Percentiles rank a stretch among this genome's conserved stretches.
These are phyloP conservation scores for Ischnus inquisitorius DNA, from an alignment of 2,888 invertebrate species.

Conservation along the genomic window DNA sequence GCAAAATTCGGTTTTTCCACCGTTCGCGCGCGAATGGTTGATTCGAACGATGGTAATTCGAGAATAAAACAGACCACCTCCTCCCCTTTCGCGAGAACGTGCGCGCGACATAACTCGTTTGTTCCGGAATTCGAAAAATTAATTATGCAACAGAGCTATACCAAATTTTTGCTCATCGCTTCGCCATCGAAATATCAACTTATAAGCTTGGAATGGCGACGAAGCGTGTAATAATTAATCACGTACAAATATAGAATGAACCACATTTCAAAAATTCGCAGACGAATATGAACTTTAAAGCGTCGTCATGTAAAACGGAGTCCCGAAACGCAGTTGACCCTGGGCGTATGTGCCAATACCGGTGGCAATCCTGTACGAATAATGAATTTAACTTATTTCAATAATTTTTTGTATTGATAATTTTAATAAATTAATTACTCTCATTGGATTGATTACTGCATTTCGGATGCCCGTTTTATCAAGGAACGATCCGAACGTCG, in stretches of 20 bases:
- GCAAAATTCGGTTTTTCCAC: constrained; percentile 38
- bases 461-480: too few relatives aligned
- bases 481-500: too few relatives aligned
- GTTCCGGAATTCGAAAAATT: constrained; percentile 63
- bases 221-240: neutral
- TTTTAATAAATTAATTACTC: too few relatives aligned
- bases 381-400: too few relatives aligned
- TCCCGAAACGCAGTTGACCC: too few relatives aligned
- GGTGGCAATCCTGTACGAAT: too few relatives aligned
- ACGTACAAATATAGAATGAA: neutral
- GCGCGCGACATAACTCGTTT: neutral
- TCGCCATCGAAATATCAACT: neutral
- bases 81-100: neutral
- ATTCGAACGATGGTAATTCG: constrained; percentile 15
- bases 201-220: neutral
- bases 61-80: neutral
- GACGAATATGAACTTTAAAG: too few relatives aligned
- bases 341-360: too few relatives aligned
- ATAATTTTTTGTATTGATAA: too few relatives aligned
- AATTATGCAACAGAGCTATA: constrained; percentile 66
- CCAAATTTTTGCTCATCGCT: neutral
- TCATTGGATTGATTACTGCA: too few relatives aligned
- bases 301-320: too few relatives aligned
- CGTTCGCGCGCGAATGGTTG: neutral
- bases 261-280: too few relatives aligned